Evolutionary conservation across 2,888 invertebrate genomes (phyloP).

Genomic region (Drosophila melanosoma): DNA sequence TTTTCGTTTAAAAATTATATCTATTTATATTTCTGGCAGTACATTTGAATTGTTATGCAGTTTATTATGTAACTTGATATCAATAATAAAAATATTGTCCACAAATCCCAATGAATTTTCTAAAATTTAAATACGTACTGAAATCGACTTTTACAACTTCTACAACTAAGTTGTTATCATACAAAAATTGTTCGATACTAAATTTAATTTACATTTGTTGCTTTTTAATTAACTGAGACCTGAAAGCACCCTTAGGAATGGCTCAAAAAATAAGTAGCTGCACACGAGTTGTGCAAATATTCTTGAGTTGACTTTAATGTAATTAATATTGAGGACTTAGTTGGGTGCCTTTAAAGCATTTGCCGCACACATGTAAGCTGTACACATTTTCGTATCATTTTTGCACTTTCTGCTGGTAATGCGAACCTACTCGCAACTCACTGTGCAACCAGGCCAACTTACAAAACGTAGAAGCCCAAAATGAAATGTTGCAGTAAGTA

Average conservation of each 20-base stretch:
- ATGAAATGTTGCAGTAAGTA: slow-evolving; percentile 54
- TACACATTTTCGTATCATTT: slow-evolving; percentile 19
- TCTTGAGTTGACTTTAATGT: slow-evolving; percentile 14
- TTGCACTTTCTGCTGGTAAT: slow-evolving; percentile 34
- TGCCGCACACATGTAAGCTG: slow-evolving; percentile 3
- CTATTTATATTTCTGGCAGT: neutral
- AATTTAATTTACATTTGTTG: neutral
- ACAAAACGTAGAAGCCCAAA: slow-evolving; percentile 27
- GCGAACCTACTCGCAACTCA: neutral
- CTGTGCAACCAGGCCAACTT: slow-evolving; percentile 8
- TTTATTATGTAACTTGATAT: neutral
- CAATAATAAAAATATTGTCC: neutral
- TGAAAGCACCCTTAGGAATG: neutral
- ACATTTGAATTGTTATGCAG: neutral
- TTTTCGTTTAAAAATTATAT: neutral
- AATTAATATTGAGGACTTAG: slow-evolving; percentile 5
- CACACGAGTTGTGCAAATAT: neutral
- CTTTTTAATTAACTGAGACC: slow-evolving; percentile 20
- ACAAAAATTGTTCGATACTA: neutral
- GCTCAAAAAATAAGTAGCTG: slow-evolving; percentile 15
- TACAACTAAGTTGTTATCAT: neutral
- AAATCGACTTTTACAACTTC: neutral
- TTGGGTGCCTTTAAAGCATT: neutral
- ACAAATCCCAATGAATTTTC: neutral
- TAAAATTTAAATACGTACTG: neutral